phyloP scores from a whole-genome alignment of 2,797 vertebrate genomes.

The Mastacembelus armatus region DNA sequence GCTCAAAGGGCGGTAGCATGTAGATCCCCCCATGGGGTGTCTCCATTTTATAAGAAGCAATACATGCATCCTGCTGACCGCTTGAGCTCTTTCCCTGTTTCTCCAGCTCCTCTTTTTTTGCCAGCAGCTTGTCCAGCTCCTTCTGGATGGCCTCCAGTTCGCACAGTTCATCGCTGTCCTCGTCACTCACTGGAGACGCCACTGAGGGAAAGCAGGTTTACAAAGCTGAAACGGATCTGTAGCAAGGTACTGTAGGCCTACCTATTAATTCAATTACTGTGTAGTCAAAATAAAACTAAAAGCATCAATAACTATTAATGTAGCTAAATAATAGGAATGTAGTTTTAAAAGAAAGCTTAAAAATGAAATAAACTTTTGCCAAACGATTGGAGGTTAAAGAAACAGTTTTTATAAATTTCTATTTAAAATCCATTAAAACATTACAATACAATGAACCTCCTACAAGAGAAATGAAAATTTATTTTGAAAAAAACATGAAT shows the following conservation, averaged over 20 bases:
- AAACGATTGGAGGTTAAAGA: too few species aligned
- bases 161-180: slow-evolving; percentile 7
- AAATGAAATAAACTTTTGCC: too few species aligned
- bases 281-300: too few species aligned
- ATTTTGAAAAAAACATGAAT: too few species aligned
- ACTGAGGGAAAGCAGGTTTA: background rate
- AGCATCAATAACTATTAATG: too few species aligned
- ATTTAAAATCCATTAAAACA: too few species aligned
- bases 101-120: slow-evolving; percentile 41
- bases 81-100: background rate
- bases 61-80: fast-evolving
- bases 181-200: slow-evolving; percentile 1
- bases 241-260: too few species aligned
- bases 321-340: too few species aligned
- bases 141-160: slow-evolving; percentile 69
- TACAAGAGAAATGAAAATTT: too few species aligned
- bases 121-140: slow-evolving; percentile 67
- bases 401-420: too few species aligned
- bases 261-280: background rate
- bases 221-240: background rate
- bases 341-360: too few species aligned
- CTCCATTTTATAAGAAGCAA: background rate
- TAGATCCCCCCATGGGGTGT: slow-evolving; percentile 47
- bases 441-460: too few species aligned
- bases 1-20: slow-evolving; percentile 29